phyloP scores from a whole-genome alignment of 2,113 vertebrate genomes.

The Prinia subflava region DNA sequence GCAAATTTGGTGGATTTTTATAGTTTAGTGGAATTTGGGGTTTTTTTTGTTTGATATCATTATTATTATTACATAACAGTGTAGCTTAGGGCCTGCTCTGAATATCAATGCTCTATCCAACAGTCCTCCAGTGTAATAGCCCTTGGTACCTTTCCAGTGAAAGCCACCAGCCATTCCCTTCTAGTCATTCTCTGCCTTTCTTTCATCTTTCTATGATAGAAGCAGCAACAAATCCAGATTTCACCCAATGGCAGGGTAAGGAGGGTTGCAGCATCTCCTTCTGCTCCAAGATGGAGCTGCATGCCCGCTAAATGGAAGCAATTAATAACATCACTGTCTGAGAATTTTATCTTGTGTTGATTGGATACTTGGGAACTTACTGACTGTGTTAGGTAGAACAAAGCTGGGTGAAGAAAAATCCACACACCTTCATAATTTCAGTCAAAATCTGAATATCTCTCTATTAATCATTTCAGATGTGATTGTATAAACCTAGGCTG shows the following conservation, averaged over 20 bases:
- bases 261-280: not conserved
- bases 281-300: not conserved
- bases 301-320: not conserved
- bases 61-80: not conserved
- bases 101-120: not conserved
- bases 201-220: conserved; percentile 27
- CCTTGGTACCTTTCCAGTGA: not conserved
- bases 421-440: not conserved
- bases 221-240: not conserved
- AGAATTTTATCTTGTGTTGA: not conserved
- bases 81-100: not conserved
- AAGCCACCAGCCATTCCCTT: not conserved
- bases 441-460: not conserved
- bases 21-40: not conserved
- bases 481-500: too few relatives aligned
- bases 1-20: not conserved
- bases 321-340: not conserved
- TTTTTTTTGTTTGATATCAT: not conserved
- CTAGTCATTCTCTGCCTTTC: not conserved
- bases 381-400: not conserved
- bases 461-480: not conserved
- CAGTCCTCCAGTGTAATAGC: not conserved
- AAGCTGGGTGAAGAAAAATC: not conserved
- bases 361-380: not conserved
- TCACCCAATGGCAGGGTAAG: not conserved